Evolutionary conservation across 2,888 invertebrate species (phyloP), one percentile per base, ranked within the genome.

Genomic region (Nebria salina): DNA sequence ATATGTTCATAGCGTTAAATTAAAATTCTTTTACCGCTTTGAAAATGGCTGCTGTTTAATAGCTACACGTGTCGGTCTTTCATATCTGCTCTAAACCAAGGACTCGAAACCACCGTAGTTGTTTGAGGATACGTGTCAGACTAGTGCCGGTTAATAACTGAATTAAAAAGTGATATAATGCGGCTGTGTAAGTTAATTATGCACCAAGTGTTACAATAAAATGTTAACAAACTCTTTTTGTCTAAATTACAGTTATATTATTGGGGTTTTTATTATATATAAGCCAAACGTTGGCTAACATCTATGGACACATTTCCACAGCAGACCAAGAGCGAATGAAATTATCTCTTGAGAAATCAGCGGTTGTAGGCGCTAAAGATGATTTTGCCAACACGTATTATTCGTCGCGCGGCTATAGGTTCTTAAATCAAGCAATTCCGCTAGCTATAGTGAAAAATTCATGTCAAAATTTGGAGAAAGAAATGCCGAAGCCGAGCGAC

Each of bases 341-440:
- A 41, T 64, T 73, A n/a, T 76, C 76, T 42, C 72, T 81, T 26
- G 81, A 81, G 65, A 81, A 76, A 72, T 34, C 75, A 34, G 42
- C 75, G 26, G 54, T 76, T 34, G 11, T n/a, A 11, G 68, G 76
- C n/a, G 66, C 64, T 42, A 72, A 81, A 25, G 81, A 81, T 76
- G 81, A 81, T 81, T 81, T 81, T 72, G 76, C 81, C 5, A 72
- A 76, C 5, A 11, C 76, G 41, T 81, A 76, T 76, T 81, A 81
- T 66, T 76, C 76, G 42, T 72, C 72, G 5, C 72, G 66, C 65
- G 81, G 81, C 20, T 76, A 81, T 25, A 42, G 42, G 7, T 81
- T 73, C 7, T 65, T 81, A 13, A 81, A 76, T 54, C 26, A 65
- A 65, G n/a, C 54, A 20, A n/a, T 76, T 73, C 81, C 76, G 9